Conservation (phyloP, 1,140 invertebrate species). For the Drosophila ogumai region DNA sequence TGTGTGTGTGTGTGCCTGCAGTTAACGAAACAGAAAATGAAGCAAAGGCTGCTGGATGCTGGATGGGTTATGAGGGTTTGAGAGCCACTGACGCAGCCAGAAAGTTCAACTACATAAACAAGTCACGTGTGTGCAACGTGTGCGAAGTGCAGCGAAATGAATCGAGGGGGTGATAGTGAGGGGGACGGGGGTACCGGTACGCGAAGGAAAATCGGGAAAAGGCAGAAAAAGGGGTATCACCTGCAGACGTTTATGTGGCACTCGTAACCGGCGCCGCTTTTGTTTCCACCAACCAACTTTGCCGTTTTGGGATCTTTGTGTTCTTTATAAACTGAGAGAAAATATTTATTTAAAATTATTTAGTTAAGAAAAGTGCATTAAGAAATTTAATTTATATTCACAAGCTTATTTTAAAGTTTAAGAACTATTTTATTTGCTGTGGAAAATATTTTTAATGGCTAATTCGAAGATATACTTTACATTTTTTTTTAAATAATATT, state of each 20-base stretch:
- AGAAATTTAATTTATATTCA: not conserved
- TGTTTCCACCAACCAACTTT: conserved; percentile 54
- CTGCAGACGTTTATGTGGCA: conserved; percentile 65
- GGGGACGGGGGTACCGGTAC: not conserved
- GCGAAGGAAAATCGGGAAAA: conserved; percentile 25
- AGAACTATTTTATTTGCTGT: not conserved
- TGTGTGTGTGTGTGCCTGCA: conserved; percentile 35
- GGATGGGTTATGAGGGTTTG: conserved; percentile 48
- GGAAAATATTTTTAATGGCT: not conserved
- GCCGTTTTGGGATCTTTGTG: conserved; percentile 28
- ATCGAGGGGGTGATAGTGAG: conserved; percentile 35
- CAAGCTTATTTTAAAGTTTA: no score
- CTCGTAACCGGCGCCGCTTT: conserved; percentile 56
- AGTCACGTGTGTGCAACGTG: conserved; percentile 81
- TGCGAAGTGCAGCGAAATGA: conserved; percentile 77
- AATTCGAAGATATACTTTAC: not conserved
- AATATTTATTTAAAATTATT: not conserved
- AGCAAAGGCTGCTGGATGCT: conserved; percentile 40
- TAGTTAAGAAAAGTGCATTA: not conserved
- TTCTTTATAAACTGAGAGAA: conserved; percentile 5
- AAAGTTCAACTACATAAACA: conserved; percentile 82
- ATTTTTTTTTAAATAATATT: not conserved
- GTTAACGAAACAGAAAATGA: conserved; percentile 82
- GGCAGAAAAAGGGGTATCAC: conserved; percentile 25
- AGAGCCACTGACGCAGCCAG: conserved; percentile 38